Evolutionary conservation across 2,113 vertebrate genomes (phyloP).

Genomic region (Puffinus mauretanicus): DNA sequence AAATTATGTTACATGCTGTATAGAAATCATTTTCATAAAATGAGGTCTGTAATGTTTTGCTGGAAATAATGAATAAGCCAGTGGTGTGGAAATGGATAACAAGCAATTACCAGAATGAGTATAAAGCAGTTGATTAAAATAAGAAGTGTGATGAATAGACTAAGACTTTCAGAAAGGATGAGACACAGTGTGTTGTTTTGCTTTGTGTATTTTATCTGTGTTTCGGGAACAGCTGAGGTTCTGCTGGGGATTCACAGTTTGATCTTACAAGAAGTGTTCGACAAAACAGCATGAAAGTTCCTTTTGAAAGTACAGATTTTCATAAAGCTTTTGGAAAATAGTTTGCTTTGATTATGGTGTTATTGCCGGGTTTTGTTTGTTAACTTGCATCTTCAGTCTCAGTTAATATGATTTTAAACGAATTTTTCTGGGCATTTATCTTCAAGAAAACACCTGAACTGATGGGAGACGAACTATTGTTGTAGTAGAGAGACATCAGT

Average conservation of each 20-base stretch:
- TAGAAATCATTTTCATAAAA: neutral
- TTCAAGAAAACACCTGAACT: neutral
- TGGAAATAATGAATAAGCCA: constrained; percentile 37
- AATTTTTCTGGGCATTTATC: neutral
- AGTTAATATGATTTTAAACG: neutral
- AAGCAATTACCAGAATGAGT: constrained; percentile 46
- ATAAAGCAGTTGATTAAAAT: constrained; percentile 55
- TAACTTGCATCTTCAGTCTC: neutral
- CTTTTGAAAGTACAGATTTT: neutral
- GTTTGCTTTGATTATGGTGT: neutral
- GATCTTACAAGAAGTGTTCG: neutral
- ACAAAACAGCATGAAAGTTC: neutral
- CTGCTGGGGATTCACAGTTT: constrained; percentile 49
- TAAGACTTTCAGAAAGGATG: constrained; percentile 54
- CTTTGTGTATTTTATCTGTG: constrained; percentile 55
- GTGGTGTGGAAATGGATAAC: constrained; percentile 31
- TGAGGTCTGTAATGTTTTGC: neutral
- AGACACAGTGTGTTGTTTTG: constrained; percentile 1
- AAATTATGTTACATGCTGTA: neutral
- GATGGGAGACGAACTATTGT: neutral
- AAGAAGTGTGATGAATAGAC: constrained; percentile 39
- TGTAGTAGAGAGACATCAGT: neutral
- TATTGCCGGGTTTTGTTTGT: neutral
- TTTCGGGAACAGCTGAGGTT: constrained; percentile 41
- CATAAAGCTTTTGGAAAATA: neutral